A percentile compares a stretch with the other conserved stretches of the same genome.
Conservation (phyloP, 2,888 invertebrate species). For the Microctonus brassicae region DNA sequence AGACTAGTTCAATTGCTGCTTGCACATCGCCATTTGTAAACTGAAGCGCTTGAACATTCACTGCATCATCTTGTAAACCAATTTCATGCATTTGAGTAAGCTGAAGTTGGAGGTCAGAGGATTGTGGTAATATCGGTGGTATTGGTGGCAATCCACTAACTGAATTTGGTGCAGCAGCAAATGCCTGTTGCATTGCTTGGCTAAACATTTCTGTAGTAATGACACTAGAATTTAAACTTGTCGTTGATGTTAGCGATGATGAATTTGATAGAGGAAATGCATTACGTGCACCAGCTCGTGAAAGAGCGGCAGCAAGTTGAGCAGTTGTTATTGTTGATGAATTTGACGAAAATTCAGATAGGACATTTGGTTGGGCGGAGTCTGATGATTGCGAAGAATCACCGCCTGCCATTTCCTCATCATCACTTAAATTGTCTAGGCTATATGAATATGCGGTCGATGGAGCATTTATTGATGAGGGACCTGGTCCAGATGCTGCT, state of each 20-base stretch:
- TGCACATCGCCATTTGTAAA: constrained; percentile 89
- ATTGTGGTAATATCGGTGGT: constrained; percentile 50
- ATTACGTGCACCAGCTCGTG: constrained; percentile 71
- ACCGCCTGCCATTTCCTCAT: constrained; percentile 72
- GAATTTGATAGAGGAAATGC: constrained; percentile 52
- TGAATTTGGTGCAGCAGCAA: constrained; percentile 65
- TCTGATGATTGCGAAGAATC: constrained; percentile 70
- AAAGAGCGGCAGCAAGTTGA: constrained; percentile 81
- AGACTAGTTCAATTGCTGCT: constrained; percentile 91
- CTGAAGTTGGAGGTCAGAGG: constrained; percentile 70
- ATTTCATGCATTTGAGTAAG: constrained; percentile 89
- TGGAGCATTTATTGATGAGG: constrained; percentile 53
- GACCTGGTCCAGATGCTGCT: constrained; percentile 50
- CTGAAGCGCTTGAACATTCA: constrained; percentile 87
- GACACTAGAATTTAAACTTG: constrained; percentile 62
- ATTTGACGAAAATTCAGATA: constrained; percentile 39
- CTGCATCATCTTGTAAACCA: constrained; percentile 86
- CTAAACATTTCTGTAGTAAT: constrained; percentile 86
- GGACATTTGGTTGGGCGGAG: constrained; percentile 61
- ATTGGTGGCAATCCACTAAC: constrained; percentile 40
- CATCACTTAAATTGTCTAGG: constrained; percentile 72
- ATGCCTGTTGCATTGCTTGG: constrained; percentile 82
- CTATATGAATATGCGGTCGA: constrained; percentile 71
- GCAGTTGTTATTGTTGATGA: constrained; percentile 78
- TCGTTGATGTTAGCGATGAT: constrained; percentile 52